Conservation (phyloP, 2,113 vertebrate species). For the Cochlearius cochlearius region DNA sequence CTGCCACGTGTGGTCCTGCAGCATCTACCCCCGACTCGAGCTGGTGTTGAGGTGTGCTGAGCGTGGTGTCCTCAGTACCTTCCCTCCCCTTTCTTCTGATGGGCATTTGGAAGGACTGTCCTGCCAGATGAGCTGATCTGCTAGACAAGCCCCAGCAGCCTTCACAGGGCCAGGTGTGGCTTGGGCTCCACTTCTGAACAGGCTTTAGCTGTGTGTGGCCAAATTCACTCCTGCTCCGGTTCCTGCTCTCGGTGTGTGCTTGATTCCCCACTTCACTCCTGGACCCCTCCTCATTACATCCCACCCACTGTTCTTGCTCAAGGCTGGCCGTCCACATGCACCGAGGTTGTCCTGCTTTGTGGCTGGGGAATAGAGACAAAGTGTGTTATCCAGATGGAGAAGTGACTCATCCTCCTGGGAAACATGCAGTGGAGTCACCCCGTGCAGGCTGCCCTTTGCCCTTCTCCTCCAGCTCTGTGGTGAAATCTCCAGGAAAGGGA, state of each 20-base stretch:
- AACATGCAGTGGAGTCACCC: accelerated
- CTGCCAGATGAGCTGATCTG: neutral
- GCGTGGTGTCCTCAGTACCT: neutral
- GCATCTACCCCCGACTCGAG: neutral
- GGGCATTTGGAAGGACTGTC: neutral
- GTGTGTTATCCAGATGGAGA: neutral
- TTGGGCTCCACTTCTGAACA: neutral
- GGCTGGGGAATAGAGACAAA: neutral
- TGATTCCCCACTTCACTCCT: neutral
- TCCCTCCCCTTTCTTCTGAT: neutral
- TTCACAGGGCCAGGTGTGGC: neutral
- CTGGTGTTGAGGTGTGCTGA: neutral
- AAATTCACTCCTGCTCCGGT: neutral
- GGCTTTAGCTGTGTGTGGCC: neutral
- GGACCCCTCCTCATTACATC: neutral
- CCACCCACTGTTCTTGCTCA: neutral
- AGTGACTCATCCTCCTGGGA: neutral
- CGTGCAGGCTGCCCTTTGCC: neutral
- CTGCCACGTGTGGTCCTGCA: accelerated
- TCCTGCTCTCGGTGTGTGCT: accelerated
- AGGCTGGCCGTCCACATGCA: neutral
- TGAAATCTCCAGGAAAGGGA: neutral
- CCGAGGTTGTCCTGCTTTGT: neutral
- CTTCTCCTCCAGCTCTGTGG: neutral
- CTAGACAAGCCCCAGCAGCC: neutral